phyloP scores from a whole-genome alignment of 2,113 vertebrate species.

The Geococcyx californianus region DNA sequence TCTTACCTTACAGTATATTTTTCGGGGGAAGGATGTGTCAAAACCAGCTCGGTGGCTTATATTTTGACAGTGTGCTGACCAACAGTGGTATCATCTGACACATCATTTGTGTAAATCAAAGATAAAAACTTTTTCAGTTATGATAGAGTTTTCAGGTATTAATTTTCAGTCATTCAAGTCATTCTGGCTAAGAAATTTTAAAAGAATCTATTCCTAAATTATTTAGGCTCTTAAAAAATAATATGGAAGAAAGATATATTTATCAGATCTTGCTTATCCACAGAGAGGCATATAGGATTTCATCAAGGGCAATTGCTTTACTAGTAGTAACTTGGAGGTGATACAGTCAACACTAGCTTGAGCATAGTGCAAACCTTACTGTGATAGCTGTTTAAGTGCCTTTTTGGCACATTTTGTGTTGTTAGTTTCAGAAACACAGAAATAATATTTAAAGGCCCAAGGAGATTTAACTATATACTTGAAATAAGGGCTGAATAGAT shows the following conservation, averaged over 20 bases:
- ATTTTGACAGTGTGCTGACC: neutral
- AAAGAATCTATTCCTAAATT: neutral
- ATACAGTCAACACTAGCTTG: neutral
- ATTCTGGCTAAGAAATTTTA: neutral
- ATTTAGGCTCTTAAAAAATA: neutral
- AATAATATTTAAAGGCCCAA: neutral
- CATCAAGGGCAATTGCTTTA: neutral
- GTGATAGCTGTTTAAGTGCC: neutral
- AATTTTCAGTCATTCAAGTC: neutral
- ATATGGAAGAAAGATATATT: neutral
- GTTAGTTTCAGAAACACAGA: neutral
- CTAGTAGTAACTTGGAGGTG: neutral
- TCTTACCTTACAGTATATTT: neutral
- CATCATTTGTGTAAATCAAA: neutral
- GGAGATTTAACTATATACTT: neutral
- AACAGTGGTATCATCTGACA: neutral
- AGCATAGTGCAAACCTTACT: neutral
- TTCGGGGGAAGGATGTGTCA: neutral
- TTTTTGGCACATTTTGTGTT: neutral
- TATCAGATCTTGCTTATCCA: neutral
- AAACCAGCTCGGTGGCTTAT: neutral
- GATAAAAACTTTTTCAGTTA: neutral
- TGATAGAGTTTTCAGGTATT: neutral
- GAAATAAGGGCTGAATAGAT: neutral
- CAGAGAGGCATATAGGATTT: neutral